Conservation (phyloP, 2,113 vertebrate genomes). For the Guaruba guarouba region DNA sequence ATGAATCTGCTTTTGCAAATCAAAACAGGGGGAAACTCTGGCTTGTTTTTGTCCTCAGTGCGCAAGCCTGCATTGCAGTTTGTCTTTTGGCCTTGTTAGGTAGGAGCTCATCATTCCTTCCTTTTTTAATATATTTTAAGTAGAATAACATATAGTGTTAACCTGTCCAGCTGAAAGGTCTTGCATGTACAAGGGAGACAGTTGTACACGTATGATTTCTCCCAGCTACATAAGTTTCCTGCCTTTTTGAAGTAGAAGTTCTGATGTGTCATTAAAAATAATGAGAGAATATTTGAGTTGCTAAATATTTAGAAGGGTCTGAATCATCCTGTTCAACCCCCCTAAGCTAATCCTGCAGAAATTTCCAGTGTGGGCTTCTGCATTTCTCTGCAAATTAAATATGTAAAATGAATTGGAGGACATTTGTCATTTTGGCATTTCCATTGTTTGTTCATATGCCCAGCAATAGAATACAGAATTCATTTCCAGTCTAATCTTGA, state of each 20-base stretch:
- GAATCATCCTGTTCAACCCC: neutral
- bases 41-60: neutral
- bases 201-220: neutral
- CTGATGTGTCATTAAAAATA: neutral
- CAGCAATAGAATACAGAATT: slow-evolving; percentile 42
- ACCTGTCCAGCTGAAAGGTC: neutral
- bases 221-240: neutral
- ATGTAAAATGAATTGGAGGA: slow-evolving; percentile 39
- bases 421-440: slow-evolving; percentile 73
- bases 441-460: slow-evolving; percentile 67
- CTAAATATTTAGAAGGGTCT: slow-evolving; percentile 30
- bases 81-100: neutral
- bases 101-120: neutral
- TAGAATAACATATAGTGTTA: neutral
- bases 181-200: neutral
- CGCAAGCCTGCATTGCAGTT: neutral
- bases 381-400: slow-evolving; percentile 32
- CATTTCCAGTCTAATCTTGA: slow-evolving; percentile 56
- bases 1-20: neutral
- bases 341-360: slow-evolving; percentile 23
- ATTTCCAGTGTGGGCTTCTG: slow-evolving; percentile 2
- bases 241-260: neutral
- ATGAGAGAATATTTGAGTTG: neutral
- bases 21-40: neutral
- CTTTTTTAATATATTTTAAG: neutral